A percentile compares a stretch with the other conserved stretches of the same genome.
Evolutionary conservation across 2,113 vertebrate species (phyloP).

Genomic region (Heteronetta atricapilla): DNA sequence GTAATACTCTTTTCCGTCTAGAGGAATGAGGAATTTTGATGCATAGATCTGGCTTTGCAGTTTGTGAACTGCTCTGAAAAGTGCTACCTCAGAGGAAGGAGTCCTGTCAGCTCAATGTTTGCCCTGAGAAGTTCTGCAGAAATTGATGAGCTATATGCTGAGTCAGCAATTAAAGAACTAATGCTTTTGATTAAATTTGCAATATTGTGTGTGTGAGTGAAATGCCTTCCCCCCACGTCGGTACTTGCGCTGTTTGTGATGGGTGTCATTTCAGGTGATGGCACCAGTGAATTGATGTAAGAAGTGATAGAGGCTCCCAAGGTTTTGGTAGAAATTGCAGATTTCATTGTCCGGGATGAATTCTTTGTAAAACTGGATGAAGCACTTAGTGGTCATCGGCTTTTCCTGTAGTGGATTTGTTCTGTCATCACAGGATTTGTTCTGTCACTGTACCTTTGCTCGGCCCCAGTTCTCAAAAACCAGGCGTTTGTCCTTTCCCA

Average conservation of each 20-base stretch:
- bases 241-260: background rate
- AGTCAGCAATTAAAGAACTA: background rate
- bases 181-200: background rate
- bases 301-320: background rate
- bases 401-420: background rate
- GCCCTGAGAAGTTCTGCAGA: background rate
- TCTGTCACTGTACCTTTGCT: background rate
- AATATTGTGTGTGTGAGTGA: background rate
- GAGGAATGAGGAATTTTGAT: slow-evolving; percentile 10
- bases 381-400: fast-evolving
- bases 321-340: background rate
- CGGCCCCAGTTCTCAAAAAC: background rate
- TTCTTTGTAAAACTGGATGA: background rate
- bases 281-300: background rate
- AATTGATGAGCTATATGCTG: background rate
- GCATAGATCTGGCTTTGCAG: background rate
- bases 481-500: background rate
- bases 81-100: slow-evolving; percentile 20
- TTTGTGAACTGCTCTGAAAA: slow-evolving; percentile 19
- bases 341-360: background rate
- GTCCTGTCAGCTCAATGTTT: background rate
- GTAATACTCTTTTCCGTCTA: slow-evolving; percentile 7
- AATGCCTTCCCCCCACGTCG: background rate
- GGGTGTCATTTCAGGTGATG: background rate
- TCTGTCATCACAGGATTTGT: background rate